phyloP scores from a whole-genome alignment of 2,113 vertebrate species.

The Alligator mississippiensis region DNA sequence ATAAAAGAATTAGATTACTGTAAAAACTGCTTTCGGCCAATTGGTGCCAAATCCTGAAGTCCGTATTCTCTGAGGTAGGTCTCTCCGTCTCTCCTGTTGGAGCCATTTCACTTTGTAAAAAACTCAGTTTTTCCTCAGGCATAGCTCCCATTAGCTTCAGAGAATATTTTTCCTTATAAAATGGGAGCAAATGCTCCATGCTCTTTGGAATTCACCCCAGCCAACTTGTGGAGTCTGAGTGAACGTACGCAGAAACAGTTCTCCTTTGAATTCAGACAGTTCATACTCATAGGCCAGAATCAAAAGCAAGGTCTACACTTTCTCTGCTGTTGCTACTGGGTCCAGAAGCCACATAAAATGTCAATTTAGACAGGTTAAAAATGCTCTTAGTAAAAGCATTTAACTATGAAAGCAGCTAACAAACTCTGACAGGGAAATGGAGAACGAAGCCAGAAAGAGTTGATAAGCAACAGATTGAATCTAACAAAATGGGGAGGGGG shows the following conservation, averaged over 20 bases:
- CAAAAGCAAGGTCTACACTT: background rate
- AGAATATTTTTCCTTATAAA: background rate
- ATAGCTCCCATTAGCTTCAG: background rate
- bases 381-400: slow-evolving; percentile 6
- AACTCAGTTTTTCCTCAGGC: fast-evolving
- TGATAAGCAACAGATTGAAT: background rate
- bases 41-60: background rate
- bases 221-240: background rate
- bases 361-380: slow-evolving; percentile 20
- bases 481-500: background rate
- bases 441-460: background rate
- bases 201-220: background rate
- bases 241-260: background rate
- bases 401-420: slow-evolving; percentile 28
- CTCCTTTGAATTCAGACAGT: background rate
- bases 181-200: background rate
- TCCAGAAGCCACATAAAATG: background rate
- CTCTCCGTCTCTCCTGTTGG: background rate
- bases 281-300: background rate
- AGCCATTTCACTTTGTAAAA: background rate
- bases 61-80: background rate
- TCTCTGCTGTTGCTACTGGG: background rate
- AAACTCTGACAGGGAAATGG: background rate
- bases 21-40: background rate
- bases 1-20: background rate